These are phyloP conservation scores for Ryuthela nishihirai DNA, from an alignment of 2,888 invertebrate species.

Conservation along the genomic window DNA sequence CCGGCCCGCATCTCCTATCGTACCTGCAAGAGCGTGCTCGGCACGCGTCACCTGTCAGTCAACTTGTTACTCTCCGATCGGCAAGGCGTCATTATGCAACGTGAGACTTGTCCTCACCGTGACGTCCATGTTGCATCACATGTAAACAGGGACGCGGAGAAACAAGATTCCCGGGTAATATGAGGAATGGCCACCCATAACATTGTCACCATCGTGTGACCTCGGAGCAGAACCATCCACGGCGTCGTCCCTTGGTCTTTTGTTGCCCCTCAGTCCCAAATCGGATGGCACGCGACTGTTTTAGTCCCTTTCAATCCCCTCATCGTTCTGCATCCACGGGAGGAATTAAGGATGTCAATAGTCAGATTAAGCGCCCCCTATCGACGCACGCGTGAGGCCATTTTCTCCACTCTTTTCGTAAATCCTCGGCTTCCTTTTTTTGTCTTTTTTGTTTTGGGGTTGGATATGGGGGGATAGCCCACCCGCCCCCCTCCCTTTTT, in stretches of 20 bases:
- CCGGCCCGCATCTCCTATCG: no score
- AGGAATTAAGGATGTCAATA: slow-evolving; percentile 38
- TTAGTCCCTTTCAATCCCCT: no score
- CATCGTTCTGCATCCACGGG: slow-evolving; percentile 14
- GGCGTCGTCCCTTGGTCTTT: slow-evolving; percentile 1
- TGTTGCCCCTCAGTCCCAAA: slow-evolving; percentile 7
- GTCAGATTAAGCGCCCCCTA: slow-evolving; percentile 23
- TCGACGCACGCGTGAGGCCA: background rate
- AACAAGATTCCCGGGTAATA: slow-evolving; percentile 22
- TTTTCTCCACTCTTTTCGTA: background rate
- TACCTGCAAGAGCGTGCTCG: background rate
- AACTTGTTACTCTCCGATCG: slow-evolving; percentile 22
- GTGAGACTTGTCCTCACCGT: no score
- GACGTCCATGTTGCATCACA: slow-evolving; percentile 18
- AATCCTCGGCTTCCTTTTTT: slow-evolving; percentile 7
- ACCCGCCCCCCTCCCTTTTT: no score
- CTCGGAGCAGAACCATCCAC: no score
- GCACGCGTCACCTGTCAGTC: slow-evolving; percentile 32
- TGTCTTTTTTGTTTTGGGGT: slow-evolving; percentile 10
- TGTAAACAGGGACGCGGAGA: slow-evolving; percentile 30
- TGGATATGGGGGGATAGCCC: no score
- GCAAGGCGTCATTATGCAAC: no score
- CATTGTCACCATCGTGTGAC: background rate
- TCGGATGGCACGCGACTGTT: slow-evolving; percentile 23
- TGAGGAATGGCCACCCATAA: background rate